Evolutionary conservation across 1,140 invertebrate species (phyloP), one percentile per base, ranked within the genome.

Genomic region (Zeugodacus cucurbitae): DNA sequence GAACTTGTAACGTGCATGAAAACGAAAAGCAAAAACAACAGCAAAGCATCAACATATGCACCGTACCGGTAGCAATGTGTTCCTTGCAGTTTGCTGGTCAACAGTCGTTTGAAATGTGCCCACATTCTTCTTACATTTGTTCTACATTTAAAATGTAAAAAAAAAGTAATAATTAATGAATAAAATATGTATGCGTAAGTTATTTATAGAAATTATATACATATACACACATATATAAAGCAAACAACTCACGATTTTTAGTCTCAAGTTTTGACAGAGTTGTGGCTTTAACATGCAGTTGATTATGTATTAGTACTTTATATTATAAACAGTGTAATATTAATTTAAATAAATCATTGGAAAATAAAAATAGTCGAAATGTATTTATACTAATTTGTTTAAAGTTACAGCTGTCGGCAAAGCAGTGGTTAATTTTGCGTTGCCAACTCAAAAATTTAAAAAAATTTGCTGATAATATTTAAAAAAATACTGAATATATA

Each of bases 101-200:
- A n/a, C 74, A 29, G n/a, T n/a, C 74, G 74, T 48, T 82, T 48
- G 11, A 48, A 48, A 59, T 59, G 11, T 8, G 7, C 5, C 14
- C 74, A 6, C 67, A 74, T 74, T 59, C 37, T 70, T 37, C 37
- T 48, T 26, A 82, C n/a, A 48, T 82, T 44, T 54, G 48, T 54
- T 54, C 14, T 26, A 82, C 74, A 82, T 48, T 82, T 82, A 48
- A 82, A 48, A 82, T 82, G 74, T 82, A 48, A 26, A 82, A 48
- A 78, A 48, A 26, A 37, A 6, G 4, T 74, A 44, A 74, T 22
- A 37, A 6, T 26, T 74, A 44, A 74, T 22, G 8, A 11, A 34
- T 14, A 59, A 32, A 70, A 70, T 82, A 82, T 48, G 29, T 82
- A 82, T n/a, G n/a, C 22, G 74, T 82, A 82, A 82, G 74, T 82